Base-by-base conservation (phyloP, 1,140 invertebrate genomes). In the Pectinophora gossypiella region DNA sequence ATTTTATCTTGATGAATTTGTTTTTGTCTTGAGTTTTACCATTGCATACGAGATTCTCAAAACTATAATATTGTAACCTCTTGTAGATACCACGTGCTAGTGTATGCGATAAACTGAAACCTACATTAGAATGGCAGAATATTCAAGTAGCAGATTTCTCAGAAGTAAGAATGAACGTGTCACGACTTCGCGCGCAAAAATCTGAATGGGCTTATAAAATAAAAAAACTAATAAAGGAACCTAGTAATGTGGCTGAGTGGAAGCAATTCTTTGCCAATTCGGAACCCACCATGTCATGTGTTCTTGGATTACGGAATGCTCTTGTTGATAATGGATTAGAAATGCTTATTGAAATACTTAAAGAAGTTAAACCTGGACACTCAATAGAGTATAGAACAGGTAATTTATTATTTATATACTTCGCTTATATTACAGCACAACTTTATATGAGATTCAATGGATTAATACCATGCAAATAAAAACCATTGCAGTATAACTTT, bases 41-140 rank as follows among this genome's bases (percentile, higher is more conserved):
- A n/a, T n/a, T n/a, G n/a, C n/a, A n/a, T n/a, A n/a, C n/a, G n/a
- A n/a, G n/a, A n/a, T n/a, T n/a, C n/a, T n/a, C n/a, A n/a, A n/a
- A n/a, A n/a, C n/a, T n/a, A n/a, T n/a, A n/a, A n/a, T n/a, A n/a
- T n/a, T n/a, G n/a, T n/a, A n/a, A n/a, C n/a, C 5, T 27, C 5
- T 27, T 27, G 23, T 27, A 27, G 23, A 27, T 5, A 27, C 23
- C 23, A 6, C 23, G 23, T 6, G 23, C 23, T 6, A 27, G 12
- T 6, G 36, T 40, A 40, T 1, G 16, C 40, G 68, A 76, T 19
- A 71, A 60, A 56, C 54, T 86, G 27, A 76, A 81, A 69, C 81
- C 81, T 21, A 85, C 83, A 38, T 75, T 78, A 58, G 83, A 86
- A 64, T 86, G 81, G 81, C 81, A 86, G 69, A 83, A 86, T 48